A percentile compares a stretch with the other conserved stretches of the same genome.
phyloP scores from a whole-genome alignment of 2,113 vertebrate species.

The Pavo muticus region DNA sequence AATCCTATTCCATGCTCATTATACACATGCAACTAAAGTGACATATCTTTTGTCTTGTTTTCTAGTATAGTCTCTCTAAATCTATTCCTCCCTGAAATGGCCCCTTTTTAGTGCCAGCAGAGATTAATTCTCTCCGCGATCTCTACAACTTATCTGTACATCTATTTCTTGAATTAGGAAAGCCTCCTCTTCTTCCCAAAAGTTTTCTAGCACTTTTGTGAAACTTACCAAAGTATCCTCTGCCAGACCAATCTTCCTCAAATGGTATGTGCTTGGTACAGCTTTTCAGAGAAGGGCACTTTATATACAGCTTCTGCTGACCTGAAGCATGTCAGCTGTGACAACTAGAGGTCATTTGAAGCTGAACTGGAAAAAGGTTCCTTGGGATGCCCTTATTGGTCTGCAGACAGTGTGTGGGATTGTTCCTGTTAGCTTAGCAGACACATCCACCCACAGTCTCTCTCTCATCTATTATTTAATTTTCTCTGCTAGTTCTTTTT shows the following conservation, averaged over 20 bases:
- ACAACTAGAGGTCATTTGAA: not conserved
- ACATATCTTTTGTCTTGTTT: not conserved
- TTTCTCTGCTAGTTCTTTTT: not conserved
- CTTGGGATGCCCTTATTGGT: not conserved
- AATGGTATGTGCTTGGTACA: not conserved
- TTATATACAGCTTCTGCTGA: not conserved
- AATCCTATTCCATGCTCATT: not conserved
- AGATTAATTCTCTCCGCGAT: not conserved
- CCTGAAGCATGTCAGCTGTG: not conserved
- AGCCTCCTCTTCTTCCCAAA: not conserved
- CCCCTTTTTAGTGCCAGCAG: not conserved
- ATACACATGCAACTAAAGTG: not conserved
- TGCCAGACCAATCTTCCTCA: not conserved
- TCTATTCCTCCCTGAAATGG: not conserved
- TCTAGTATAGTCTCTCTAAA: not conserved
- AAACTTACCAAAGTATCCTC: not conserved
- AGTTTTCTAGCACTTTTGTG: not conserved
- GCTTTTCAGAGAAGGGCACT: not conserved
- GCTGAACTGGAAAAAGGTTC: not conserved
- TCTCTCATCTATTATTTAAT: not conserved
- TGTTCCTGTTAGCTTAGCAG: no score
- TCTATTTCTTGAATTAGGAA: not conserved
- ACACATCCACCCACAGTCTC: not conserved
- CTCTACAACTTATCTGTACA: not conserved
- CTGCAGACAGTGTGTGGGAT: rapidly evolving